Evolutionary conservation across 2,888 invertebrate genomes (phyloP).

Genomic region (Buathra laborator): DNA sequence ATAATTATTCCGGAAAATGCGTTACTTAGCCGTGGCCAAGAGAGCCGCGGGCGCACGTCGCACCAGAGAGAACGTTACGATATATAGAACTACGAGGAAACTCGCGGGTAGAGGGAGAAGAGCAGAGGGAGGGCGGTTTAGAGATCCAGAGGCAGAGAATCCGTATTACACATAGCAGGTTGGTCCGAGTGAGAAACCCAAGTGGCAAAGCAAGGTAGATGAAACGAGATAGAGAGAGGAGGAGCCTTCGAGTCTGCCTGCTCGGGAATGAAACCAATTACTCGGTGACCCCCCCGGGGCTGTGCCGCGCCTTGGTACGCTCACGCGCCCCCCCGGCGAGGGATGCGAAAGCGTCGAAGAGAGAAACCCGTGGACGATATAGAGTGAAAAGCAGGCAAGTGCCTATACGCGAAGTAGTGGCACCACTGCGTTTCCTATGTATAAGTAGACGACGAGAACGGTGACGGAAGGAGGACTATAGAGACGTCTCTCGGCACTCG

Average conservation of each 20-base stretch:
- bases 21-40: constrained; percentile 77
- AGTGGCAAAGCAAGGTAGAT: constrained; percentile 9
- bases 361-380: constrained; percentile 64
- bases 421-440: background rate
- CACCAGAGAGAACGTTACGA: constrained; percentile 32
- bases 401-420: constrained; percentile 56
- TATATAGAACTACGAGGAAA: constrained; percentile 42
- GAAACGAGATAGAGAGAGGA: constrained; percentile 45
- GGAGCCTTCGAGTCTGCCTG: constrained; percentile 79
- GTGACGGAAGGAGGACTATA: constrained; percentile 27
- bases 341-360: constrained; percentile 68
- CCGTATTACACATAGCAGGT: constrained; percentile 47
- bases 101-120: background rate
- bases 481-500: constrained; percentile 67
- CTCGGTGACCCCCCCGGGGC: constrained; percentile 82
- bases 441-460: constrained; percentile 3
- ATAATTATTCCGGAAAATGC: constrained; percentile 83
- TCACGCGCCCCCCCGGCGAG: constrained; percentile 58
- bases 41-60: constrained; percentile 70
- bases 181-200: constrained; percentile 58
- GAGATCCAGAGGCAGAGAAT: constrained; percentile 68
- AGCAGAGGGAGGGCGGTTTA: constrained; percentile 51
- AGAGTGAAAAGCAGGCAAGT: constrained; percentile 61
- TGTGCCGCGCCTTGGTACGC: constrained; percentile 67
- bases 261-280: constrained; percentile 84